A percentile compares a stretch with the other conserved stretches of the same genome.
Conservation (phyloP, 2,888 invertebrate species). For the Acronicta leporina region DNA sequence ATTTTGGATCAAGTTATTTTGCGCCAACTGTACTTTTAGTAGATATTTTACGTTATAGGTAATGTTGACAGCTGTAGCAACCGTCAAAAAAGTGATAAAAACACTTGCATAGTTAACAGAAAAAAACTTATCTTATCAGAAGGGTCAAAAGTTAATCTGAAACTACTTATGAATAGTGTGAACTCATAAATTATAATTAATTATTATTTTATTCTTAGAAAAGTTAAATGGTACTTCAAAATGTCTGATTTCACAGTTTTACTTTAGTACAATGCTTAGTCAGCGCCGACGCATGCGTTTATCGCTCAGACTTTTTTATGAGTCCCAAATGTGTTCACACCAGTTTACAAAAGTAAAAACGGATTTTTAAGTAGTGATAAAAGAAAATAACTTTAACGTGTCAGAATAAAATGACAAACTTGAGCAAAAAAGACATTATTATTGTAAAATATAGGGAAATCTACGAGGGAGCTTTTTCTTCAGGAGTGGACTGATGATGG, state of each 20-base stretch:
- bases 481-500: no score
- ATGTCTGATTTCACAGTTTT: background rate
- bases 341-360: background rate
- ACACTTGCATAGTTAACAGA: background rate
- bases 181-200: slow-evolving; percentile 12
- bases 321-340: background rate
- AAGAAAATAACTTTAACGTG: background rate
- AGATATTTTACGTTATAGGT: no score
- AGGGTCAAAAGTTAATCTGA: background rate
- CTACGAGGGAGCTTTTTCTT: no score
- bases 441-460: no score
- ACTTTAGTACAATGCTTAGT: slow-evolving; percentile 13
- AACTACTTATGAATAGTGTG: slow-evolving; percentile 1
- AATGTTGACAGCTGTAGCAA: no score
- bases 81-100: background rate
- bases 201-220: background rate
- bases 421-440: no score
- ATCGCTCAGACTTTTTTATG: slow-evolving; percentile 6
- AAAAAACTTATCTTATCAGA: slow-evolving; percentile 14
- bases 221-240: slow-evolving; percentile 6
- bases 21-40: no score
- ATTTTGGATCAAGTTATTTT: no score
- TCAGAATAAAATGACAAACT: no score
- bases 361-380: background rate
- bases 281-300: slow-evolving; percentile 10